phyloP scores from a whole-genome alignment of 2,888 invertebrate genomes.

The Aproaerema taeniolella region DNA sequence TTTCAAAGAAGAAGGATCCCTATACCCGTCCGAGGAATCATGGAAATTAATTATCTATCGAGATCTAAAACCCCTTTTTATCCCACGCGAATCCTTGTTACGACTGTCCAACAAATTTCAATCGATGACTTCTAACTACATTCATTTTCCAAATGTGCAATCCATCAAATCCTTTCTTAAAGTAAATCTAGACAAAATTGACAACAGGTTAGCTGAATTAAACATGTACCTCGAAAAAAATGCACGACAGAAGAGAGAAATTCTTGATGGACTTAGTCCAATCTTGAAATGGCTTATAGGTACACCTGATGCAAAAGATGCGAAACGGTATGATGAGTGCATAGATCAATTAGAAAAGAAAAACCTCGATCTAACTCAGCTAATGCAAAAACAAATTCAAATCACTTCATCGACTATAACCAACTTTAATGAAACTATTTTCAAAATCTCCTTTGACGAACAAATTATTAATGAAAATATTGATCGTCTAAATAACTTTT shows the following conservation, averaged over 20 bases:
- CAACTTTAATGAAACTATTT: constrained; percentile 26
- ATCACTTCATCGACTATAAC: constrained; percentile 25
- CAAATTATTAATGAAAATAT: constrained; percentile 25
- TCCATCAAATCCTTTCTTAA: constrained; percentile 21
- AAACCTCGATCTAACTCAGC: constrained; percentile 19
- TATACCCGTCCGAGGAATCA: constrained; percentile 19
- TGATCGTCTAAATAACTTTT: constrained; percentile 19
- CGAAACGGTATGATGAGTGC: constrained; percentile 27
- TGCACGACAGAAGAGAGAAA: constrained; percentile 24
- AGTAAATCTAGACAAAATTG: constrained; percentile 23
- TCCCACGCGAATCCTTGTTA: constrained; percentile 21
- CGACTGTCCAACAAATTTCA: constrained; percentile 19
- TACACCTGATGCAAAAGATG: constrained; percentile 30
- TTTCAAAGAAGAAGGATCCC: constrained; percentile 18
- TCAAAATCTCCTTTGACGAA: constrained; percentile 27
- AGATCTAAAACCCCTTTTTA: constrained; percentile 18
- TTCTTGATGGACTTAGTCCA: constrained; percentile 26
- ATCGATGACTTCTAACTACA: constrained; percentile 11
- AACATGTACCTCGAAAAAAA: constrained; percentile 22
- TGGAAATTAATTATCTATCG: constrained; percentile 25
- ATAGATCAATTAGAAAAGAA: constrained; percentile 27
- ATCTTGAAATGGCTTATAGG: constrained; percentile 29
- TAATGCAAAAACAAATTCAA: constrained; percentile 27
- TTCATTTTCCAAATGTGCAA: constrained; percentile 14
- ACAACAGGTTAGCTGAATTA: constrained; percentile 20